Conservation (phyloP, 2,113 vertebrate species). For the Barbus barbus region DNA sequence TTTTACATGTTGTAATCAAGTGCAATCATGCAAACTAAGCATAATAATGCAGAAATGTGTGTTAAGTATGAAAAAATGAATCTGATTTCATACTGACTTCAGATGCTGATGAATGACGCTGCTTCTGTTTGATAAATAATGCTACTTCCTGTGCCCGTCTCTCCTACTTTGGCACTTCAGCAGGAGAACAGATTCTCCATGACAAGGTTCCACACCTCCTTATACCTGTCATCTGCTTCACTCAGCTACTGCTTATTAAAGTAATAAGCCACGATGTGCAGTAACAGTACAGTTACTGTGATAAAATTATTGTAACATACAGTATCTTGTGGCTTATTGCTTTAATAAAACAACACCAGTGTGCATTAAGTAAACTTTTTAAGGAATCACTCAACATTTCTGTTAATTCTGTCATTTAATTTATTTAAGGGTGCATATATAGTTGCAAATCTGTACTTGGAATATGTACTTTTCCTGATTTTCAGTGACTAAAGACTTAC, state of each 20-base stretch:
- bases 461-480: too few species aligned
- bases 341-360: too few species aligned
- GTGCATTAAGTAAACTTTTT: too few species aligned
- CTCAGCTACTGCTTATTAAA: conserved; percentile 12
- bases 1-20: background rate
- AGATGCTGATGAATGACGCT: background rate
- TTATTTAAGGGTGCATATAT: too few species aligned
- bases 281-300: background rate
- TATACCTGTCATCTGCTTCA: background rate
- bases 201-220: background rate
- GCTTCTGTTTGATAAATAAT: conserved; percentile 1
- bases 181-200: background rate
- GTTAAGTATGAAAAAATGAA: background rate
- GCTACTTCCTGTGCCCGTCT: background rate
- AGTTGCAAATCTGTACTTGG: too few species aligned
- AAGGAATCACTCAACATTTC: too few species aligned
- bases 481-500: too few species aligned
- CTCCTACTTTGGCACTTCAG: background rate
- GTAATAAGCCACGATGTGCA: background rate
- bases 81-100: background rate
- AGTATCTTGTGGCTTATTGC: background rate
- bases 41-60: background rate
- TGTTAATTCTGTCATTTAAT: too few species aligned
- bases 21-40: background rate
- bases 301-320: conserved; percentile 7